Base-by-base conservation (phyloP, 2,797 vertebrate species). In the Sebastes flavidus region DNA sequence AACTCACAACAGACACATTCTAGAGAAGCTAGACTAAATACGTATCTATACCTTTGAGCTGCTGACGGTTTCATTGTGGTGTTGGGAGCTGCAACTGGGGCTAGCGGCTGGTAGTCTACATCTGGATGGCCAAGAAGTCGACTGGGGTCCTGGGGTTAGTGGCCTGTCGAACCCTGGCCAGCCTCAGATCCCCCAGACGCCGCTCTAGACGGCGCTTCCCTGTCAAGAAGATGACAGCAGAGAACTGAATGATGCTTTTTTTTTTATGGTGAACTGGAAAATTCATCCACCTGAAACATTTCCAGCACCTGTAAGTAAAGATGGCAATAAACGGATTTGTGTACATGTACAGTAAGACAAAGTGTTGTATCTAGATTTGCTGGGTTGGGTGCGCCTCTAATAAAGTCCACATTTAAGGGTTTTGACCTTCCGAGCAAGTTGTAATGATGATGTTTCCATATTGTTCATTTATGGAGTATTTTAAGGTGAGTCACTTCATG, bases 91-190 rank as follows among this genome's bases (percentile, higher is more conserved):
- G 27, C 24, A 38, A 55, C 1, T 10, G 8, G 5, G 14, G n/a
- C 13, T 5, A 9, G 13, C 8, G 7, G 25, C 11, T 10, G 25
- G 7, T 8, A 5, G 25, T 72, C 87, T 90, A 96, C 5, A 36
- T 84, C 49, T 55, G 78, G 30, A 95, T 95, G 71, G 79, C 70
- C 73, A 88, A 87, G 76, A 96, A 95, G 73, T 96, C 95, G 0
- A 61, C 29, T 6, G 95, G 95, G 22, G 75, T 89, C 75, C 88
- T 89, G 58, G 92, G 94, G 30, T 85, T 92, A 1, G 91, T 46
- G 1, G 94, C 94, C 74, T 95, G 94, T 30, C 83, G 87, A 24
- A 96, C 94, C 8, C 92, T 86, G 24, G 94, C 92, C 84, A 95
- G 79, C 74, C 92, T 90, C 80, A 96, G 76, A 32, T 86, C 90